Evolutionary conservation across 23 tunicate genomes (phyloP).

Genomic region (Diplosoma virens): DNA sequence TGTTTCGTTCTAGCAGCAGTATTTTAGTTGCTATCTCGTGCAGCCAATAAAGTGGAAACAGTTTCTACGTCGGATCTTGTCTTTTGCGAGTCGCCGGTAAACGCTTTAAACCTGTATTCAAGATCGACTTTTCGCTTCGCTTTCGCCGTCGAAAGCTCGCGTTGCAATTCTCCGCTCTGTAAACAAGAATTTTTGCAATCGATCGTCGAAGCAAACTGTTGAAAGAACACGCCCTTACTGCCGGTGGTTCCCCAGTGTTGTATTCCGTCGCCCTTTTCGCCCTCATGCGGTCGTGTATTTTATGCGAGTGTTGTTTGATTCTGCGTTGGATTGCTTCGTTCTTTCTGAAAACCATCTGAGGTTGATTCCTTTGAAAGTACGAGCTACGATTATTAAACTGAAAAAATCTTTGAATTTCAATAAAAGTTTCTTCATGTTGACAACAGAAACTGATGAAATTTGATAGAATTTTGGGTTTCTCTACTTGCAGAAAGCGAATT

Average conservation of each 20-base stretch:
- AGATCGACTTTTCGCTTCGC: constrained; percentile 18
- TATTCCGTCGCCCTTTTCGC: not conserved
- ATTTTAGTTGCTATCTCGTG: no score
- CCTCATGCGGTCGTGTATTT: constrained; percentile 21
- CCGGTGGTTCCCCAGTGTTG: not conserved
- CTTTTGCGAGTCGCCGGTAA: constrained; percentile 30
- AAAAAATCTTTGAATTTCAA: no score
- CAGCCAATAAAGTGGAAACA: no score
- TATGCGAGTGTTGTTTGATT: constrained; percentile 31
- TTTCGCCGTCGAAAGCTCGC: constrained; percentile 23
- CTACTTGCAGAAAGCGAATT: no score
- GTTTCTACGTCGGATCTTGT: no score
- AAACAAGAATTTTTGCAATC: not conserved
- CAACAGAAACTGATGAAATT: no score
- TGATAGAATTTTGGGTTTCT: no score
- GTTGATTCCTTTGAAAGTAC: no score
- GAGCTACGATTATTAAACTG: no score
- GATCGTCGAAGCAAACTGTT: not conserved
- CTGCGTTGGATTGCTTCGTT: constrained; percentile 30
- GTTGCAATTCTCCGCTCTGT: constrained; percentile 37
- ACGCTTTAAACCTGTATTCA: constrained; percentile 47
- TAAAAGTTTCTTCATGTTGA: no score
- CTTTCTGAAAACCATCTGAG: no score
- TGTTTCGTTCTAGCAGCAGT: no score
- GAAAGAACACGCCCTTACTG: not conserved